These are phyloP conservation scores for Diloba caeruleocephala DNA, from an alignment of 2,888 invertebrate genomes.

Conservation along the genomic window DNA sequence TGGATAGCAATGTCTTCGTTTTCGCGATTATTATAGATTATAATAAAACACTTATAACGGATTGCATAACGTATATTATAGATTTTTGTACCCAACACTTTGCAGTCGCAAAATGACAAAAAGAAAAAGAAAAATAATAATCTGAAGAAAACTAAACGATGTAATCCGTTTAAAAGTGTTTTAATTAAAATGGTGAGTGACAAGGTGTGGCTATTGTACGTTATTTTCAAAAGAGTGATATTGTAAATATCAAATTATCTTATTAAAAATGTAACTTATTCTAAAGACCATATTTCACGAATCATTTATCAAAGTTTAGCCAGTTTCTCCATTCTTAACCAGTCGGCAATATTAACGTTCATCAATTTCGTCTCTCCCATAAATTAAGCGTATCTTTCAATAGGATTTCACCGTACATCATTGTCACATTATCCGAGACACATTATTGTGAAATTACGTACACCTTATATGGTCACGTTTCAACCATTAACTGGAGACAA, in stretches of 20 bases:
- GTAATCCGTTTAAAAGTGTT: too few relatives aligned
- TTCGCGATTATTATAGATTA: too few relatives aligned
- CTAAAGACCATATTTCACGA: slow-evolving; percentile 1
- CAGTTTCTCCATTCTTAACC: slow-evolving; percentile 57
- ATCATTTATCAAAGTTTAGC: slow-evolving; percentile 64
- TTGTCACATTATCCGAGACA: slow-evolving; percentile 81
- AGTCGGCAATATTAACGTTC: slow-evolving; percentile 49
- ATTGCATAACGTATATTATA: too few relatives aligned
- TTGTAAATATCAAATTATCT: background rate
- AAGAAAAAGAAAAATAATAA: too few relatives aligned
- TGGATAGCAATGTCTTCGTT: too few relatives aligned
- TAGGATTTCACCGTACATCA: slow-evolving; percentile 74
- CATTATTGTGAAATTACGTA: slow-evolving; percentile 83
- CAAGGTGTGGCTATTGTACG: background rate
- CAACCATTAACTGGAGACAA: slow-evolving; percentile 87
- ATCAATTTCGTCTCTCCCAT: slow-evolving; percentile 67
- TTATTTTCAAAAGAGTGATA: background rate
- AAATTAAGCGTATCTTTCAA: slow-evolving; percentile 76
- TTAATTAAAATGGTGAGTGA: too few relatives aligned
- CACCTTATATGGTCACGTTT: slow-evolving; percentile 84
- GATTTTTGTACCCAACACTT: too few relatives aligned
- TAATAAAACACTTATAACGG: too few relatives aligned
- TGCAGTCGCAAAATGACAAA: too few relatives aligned
- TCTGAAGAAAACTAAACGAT: too few relatives aligned
- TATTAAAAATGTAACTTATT: background rate